Percentiles rank a stretch among this genome's conserved stretches.
Conservation (phyloP, 2,797 vertebrate species). For the Atherinosoma microstoma region DNA sequence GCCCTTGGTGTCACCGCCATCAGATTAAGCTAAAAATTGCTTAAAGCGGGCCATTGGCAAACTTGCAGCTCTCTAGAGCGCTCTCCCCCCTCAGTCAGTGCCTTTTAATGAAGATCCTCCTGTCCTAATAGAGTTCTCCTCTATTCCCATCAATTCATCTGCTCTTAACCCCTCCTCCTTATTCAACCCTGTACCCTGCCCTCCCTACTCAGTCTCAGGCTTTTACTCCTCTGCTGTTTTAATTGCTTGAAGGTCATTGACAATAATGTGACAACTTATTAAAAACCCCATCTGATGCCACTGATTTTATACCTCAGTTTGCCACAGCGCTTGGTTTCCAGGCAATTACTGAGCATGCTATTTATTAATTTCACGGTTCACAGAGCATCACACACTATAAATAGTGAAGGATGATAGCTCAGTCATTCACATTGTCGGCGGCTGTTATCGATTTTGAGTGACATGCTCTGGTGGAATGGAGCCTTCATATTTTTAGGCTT, state of each 20-base stretch:
- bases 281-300: constrained; percentile 82
- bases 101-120: constrained; percentile 73
- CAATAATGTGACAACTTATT: constrained; percentile 88
- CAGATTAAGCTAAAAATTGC: constrained; percentile 48
- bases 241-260: constrained; percentile 89
- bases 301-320: constrained; percentile 82
- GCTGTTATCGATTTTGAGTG: constrained; percentile 80
- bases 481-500: constrained; percentile 53
- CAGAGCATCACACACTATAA: constrained; percentile 84
- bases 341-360: constrained; percentile 86
- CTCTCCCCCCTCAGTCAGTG: constrained; percentile 44
- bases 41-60: constrained; percentile 36
- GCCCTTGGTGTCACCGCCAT: constrained; percentile 32
- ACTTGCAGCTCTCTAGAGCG: constrained; percentile 34
- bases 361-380: constrained; percentile 90
- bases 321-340: constrained; percentile 82
- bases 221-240: constrained; percentile 71
- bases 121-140: constrained; percentile 65
- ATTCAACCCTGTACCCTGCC: constrained; percentile 32
- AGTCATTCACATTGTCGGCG: constrained; percentile 78
- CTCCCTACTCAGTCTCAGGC: constrained; percentile 31
- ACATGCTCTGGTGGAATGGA: constrained; percentile 66
- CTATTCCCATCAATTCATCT: constrained; percentile 63
- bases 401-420: constrained; percentile 83
- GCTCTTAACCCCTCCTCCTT: constrained; percentile 69